Base-by-base conservation (phyloP, 2,113 vertebrate genomes). In the Serinus canaria region DNA sequence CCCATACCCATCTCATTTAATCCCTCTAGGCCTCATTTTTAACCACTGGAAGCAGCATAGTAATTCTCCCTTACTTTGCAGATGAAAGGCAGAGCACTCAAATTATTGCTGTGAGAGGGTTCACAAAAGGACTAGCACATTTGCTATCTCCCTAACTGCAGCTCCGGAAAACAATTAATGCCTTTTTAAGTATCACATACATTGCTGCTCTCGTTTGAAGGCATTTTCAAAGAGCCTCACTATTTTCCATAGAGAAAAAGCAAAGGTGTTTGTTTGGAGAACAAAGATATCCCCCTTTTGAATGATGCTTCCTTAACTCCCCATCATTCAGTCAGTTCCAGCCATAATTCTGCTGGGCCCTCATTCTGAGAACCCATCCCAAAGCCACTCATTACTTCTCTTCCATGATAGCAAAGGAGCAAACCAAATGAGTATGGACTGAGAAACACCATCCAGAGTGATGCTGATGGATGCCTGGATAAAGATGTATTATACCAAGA, bases 21-120 rank as follows among this genome's bases (percentile, higher is more conserved):
- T 49, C 15, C 24, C 46, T 66, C 46, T 46, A 3, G 13, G 17
- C 7, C 35, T 59, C 49, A 30, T 31, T 55, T 66, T 20, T 10
- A 0, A 50, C 21, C 23, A 17, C 9, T 23, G 20, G 44, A 75
- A 70, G 15, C n/a, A 50, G 31, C 0, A 0, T 2, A n/a, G 14
- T 27, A 39, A 24, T 55, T 75, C 33, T 67, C 23, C 33, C 10
- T 35, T 27, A 37, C 22, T 39, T 43, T 18, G 15, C 50, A 77
- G 13, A 52, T 11, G 27, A 64, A 66, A 2, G 2, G 22, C 20
- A 37, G 14, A 62, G 43, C 46, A 58, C 28, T 44, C 5, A 7
- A 60, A 49, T 37, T 22, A 63, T 3, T 30, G 23, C 19, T 68
- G 15, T 27, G 19, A 80, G n/a, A 69, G 8, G 6, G 25, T 17